phyloP scores from a whole-genome alignment of 2,113 vertebrate genomes.

The Asarcornis scutulata region DNA sequence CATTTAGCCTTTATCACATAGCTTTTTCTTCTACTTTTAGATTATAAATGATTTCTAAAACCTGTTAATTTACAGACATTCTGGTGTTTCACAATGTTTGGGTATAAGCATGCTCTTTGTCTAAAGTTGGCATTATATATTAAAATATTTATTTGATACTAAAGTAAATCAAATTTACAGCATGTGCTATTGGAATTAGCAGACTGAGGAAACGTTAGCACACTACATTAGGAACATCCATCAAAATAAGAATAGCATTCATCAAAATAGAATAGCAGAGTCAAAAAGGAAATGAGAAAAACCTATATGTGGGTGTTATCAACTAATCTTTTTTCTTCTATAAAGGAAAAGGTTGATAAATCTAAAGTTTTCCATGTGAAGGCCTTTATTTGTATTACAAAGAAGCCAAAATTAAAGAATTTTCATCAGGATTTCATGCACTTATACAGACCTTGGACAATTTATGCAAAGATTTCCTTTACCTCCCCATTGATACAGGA shows the following conservation, averaged over 20 bases:
- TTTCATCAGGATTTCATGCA: neutral
- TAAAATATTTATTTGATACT: neutral
- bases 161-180: neutral
- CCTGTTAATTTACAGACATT: neutral
- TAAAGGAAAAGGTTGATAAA: neutral
- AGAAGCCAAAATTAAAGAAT: neutral
- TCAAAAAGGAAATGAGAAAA: neutral
- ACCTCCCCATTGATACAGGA: neutral
- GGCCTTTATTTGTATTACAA: neutral
- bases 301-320: neutral
- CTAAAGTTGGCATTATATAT: neutral
- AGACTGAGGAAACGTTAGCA: neutral
- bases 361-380: neutral
- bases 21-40: neutral
- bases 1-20: neutral
- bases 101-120: neutral
- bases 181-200: neutral
- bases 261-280: neutral
- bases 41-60: neutral
- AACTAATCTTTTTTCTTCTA: neutral
- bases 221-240: neutral
- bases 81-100: neutral
- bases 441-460: neutral
- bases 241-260: neutral
- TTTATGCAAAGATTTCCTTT: neutral